Percentiles rank a stretch among this genome's conserved stretches.
Conservation (phyloP, 2,797 vertebrate genomes). For the Aldrovandia affinis region DNA sequence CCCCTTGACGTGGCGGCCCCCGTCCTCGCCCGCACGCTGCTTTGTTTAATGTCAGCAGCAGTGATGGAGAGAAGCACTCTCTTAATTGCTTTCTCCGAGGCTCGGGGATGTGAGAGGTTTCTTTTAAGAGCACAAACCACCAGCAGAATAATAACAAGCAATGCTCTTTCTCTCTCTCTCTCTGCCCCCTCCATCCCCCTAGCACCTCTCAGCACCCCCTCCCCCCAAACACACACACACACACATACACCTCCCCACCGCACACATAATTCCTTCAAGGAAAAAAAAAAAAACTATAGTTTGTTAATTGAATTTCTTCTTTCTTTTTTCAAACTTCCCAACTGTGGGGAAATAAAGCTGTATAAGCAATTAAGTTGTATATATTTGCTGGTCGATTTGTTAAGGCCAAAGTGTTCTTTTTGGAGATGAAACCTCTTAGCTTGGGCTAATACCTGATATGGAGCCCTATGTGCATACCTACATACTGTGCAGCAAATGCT, state of each 20-base stretch:
- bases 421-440: neutral
- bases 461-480: neutral
- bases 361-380: constrained; percentile 14
- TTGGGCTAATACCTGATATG: neutral
- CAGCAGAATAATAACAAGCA: neutral
- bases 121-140: neutral
- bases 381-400: neutral
- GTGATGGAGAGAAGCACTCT: neutral
- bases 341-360: constrained; percentile 21
- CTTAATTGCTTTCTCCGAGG: neutral
- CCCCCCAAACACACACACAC: too few species aligned
- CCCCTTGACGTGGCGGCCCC: too few species aligned
- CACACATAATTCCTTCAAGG: neutral
- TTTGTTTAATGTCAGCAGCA: neutral
- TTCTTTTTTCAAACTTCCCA: constrained; percentile 12
- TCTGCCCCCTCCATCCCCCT: neutral
- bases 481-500: neutral
- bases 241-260: neutral
- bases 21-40: neutral
- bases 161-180: too few species aligned
- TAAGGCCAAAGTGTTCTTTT: neutral
- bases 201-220: too few species aligned
- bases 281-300: neutral
- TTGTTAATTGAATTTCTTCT: constrained; percentile 27
- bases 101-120: neutral